Base-by-base conservation (phyloP, 2,888 invertebrate genomes). In the Sinopyrophorus schimmeli region DNA sequence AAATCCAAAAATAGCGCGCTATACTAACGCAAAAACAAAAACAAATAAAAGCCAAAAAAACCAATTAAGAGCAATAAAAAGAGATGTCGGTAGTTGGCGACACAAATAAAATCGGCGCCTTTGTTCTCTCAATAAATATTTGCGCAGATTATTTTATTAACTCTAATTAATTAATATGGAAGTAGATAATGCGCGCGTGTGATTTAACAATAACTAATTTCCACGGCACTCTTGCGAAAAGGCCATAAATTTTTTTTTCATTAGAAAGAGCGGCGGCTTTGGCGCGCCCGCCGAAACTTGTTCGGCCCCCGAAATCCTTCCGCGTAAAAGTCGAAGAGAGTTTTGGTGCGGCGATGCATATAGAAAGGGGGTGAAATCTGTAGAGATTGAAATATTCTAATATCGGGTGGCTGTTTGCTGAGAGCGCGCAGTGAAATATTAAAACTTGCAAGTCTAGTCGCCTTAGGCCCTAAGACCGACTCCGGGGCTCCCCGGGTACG, bases 341-440 rank as follows among this genome's bases (percentile, higher is more conserved):
- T 54, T n/a, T n/a, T 52, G 47, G 52, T 46, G 52, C 48, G 56
- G 56, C 39, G 56, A 56, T 56, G 56, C 56, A 56, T n/a, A n/a
- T 54, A 48, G 53, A 56, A 56, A 56, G 54, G 58, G 58, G 49
- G 52, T 47, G 54, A 67, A 69, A 70, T 69, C 70, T 68, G 69
- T 59, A 62, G 67, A 70, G 68, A 72, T 72, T 71, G 71, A 66
- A 72, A 72, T 72, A 72, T 72, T 72, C 70, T 71, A 71, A 71
- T 72, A 71, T 71, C 67, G 67, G 62, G 46, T 47, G 55, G 54
- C 55, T 60, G 63, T 63, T 63, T 63, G 60, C 61, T 58, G 58
- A 62, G 60, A 63, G 61, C 61, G 61, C 60, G 61, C 61, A 60
- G 61, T 63, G 63, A 63, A 63, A 63, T 63, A 63, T 63, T 63